Evolutionary conservation across 2,113 vertebrate genomes (phyloP).

Genomic region (Alexandromys fortis): DNA sequence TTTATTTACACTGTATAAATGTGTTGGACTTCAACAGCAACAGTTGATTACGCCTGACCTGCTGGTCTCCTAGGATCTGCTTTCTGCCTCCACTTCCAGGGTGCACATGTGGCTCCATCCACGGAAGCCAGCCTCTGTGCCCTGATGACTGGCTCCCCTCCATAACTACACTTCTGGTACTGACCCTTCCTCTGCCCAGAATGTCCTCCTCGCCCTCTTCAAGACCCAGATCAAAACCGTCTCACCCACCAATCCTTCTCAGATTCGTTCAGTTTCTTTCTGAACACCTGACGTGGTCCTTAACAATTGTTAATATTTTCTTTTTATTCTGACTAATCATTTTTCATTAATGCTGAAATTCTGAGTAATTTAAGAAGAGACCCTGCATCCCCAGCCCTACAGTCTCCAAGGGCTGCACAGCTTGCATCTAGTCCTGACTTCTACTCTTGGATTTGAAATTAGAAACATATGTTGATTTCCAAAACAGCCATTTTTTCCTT

Average conservation of each 20-base stretch:
- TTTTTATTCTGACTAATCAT: conserved; percentile 30
- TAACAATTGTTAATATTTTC: not conserved
- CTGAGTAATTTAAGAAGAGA: conserved; percentile 50
- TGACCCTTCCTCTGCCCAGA: not conserved
- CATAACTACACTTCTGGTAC: not conserved
- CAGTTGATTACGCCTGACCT: not conserved
- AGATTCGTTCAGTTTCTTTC: not conserved
- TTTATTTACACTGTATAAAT: not conserved
- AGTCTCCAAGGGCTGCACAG: conserved; percentile 38
- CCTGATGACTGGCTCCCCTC: not conserved
- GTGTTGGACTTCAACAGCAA: not conserved
- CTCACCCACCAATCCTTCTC: conserved; percentile 21
- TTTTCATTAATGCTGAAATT: conserved; percentile 53
- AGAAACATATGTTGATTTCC: conserved; percentile 85
- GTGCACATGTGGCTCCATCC: not conserved
- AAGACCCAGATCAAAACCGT: not conserved
- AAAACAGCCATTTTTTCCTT: conserved; percentile 78
- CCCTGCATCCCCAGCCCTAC: not conserved
- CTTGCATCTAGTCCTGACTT: conserved; percentile 46
- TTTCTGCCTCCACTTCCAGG: not conserved
- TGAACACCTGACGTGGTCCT: not conserved
- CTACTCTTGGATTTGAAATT: conserved; percentile 78
- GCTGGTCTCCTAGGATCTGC: not conserved
- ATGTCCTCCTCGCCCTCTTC: not conserved
- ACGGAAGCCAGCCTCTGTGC: not conserved